Percentiles rank a stretch among this genome's conserved stretches.
phyloP scores from a whole-genome alignment of 2,888 invertebrate genomes.

The Ferdinandea cuprea region DNA sequence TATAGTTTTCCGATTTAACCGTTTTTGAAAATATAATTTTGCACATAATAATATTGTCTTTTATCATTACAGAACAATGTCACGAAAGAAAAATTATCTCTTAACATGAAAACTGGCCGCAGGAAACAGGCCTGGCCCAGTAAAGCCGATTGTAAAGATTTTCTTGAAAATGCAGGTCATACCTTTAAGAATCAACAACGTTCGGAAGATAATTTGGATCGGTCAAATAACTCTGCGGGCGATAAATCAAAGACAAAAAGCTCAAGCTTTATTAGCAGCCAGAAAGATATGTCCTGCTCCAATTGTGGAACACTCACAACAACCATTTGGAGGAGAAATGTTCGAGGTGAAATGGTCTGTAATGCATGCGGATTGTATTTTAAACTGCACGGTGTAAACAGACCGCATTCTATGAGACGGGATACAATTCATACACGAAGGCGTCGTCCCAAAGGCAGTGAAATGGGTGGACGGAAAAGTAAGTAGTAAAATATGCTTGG shows the following conservation, averaged over 20 bases:
- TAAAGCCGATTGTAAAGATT: conserved; percentile 79
- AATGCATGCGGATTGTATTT: conserved; percentile 99
- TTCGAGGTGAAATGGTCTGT: conserved; percentile 98
- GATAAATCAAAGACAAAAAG: conserved; percentile 74
- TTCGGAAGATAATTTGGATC: conserved; percentile 54
- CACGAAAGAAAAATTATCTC: conserved; percentile 77
- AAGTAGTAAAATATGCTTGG: conserved; percentile 77
- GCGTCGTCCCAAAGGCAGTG: conserved; percentile 92
- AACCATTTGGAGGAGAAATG: conserved; percentile 98
- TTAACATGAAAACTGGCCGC: conserved; percentile 84
- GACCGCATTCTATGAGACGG: conserved; percentile 97
- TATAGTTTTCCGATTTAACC: too few relatives aligned
- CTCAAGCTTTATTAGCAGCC: conserved; percentile 77
- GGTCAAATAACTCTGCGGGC: conserved; percentile 26
- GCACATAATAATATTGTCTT: neutral
- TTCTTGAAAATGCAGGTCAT: conserved; percentile 63
- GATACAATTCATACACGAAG: conserved; percentile 98
- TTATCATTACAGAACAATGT: conserved; percentile 76
- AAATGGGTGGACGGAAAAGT: conserved; percentile 85
- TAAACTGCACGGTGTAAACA: conserved; percentile 96
- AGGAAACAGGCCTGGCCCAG: conserved; percentile 93
- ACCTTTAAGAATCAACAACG: conserved; percentile 57
- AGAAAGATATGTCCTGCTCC: conserved; percentile 93
- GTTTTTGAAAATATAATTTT: too few relatives aligned
- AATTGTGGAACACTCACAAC: conserved; percentile 99